Percentiles rank a stretch among this genome's conserved stretches.
Conservation (phyloP, 2,113 vertebrate genomes). For the Tor tambroides region DNA sequence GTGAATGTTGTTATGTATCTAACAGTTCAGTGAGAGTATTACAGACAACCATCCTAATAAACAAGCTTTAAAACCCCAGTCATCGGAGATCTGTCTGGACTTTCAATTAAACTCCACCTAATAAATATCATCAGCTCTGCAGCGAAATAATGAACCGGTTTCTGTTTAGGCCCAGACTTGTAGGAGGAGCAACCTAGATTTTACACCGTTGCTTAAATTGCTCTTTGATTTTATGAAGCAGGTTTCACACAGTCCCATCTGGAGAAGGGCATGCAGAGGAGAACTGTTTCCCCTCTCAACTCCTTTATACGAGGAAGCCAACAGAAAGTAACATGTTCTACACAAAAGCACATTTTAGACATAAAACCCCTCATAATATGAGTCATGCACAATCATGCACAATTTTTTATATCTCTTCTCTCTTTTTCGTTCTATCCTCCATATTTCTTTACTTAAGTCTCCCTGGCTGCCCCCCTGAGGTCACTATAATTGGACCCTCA, state of each 20-base stretch:
- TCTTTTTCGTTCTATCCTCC: neutral
- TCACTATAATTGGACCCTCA: conserved; percentile 61
- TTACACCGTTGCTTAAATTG: conserved; percentile 45
- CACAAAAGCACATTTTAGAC: conserved; percentile 7
- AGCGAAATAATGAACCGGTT: conserved; percentile 44
- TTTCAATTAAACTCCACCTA: conserved; percentile 48
- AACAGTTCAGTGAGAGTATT: neutral
- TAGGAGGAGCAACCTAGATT: conserved; percentile 52
- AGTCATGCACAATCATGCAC: too few species aligned
- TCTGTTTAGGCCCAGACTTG: conserved; percentile 28
- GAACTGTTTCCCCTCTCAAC: neutral
- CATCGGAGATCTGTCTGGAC: conserved; percentile 43
- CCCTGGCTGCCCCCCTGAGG: conserved; percentile 47
- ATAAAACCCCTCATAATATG: conserved; percentile 17
- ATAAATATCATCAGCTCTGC: conserved; percentile 47
- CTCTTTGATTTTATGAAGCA: conserved; percentile 55
- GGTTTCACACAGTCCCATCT: conserved; percentile 43
- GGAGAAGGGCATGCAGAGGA: conserved; percentile 18
- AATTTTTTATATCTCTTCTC: neutral
- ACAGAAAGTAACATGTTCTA: neutral
- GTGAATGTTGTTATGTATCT: neutral
- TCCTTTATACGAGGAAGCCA: conserved; percentile 1
- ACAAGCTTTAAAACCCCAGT: conserved; percentile 23
- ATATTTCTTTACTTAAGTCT: conserved; percentile 35
- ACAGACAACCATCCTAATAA: conserved; percentile 14